Conservation (phyloP, 2,113 vertebrate genomes). For the Peromyscus leucopus region DNA sequence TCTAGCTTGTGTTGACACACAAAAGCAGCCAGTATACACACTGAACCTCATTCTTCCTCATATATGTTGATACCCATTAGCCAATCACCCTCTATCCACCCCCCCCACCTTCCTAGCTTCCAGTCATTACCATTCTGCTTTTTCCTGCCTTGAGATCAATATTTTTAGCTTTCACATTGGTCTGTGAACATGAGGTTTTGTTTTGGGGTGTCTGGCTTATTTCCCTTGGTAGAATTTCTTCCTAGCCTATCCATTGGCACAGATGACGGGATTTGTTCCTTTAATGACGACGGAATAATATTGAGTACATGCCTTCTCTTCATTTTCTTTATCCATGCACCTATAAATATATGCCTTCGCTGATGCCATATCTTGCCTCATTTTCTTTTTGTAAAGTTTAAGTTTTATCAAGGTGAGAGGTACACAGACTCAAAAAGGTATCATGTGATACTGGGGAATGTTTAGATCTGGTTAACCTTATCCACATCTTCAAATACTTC, state of each 20-base stretch:
- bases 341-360: neutral
- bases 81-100: neutral
- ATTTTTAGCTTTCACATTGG: neutral
- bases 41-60: too few relatives aligned
- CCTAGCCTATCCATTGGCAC: neutral
- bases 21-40: neutral
- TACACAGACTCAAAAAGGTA: neutral
- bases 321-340: neutral
- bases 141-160: neutral
- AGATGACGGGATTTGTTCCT: neutral
- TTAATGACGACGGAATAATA: neutral
- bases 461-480: neutral
- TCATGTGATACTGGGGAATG: too few relatives aligned
- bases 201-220: neutral
- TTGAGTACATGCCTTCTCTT: neutral
- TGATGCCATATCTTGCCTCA: neutral
- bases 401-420: conserved; percentile 4
- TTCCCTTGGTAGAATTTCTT: neutral
- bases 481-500: neutral
- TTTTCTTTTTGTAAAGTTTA: conserved; percentile 18
- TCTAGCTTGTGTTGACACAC: neutral
- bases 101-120: neutral
- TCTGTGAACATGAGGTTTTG: neutral
- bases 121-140: too few relatives aligned
- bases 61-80: too few relatives aligned